Conservation (phyloP, 1,140 invertebrate genomes). For the Grapholita molesta region DNA sequence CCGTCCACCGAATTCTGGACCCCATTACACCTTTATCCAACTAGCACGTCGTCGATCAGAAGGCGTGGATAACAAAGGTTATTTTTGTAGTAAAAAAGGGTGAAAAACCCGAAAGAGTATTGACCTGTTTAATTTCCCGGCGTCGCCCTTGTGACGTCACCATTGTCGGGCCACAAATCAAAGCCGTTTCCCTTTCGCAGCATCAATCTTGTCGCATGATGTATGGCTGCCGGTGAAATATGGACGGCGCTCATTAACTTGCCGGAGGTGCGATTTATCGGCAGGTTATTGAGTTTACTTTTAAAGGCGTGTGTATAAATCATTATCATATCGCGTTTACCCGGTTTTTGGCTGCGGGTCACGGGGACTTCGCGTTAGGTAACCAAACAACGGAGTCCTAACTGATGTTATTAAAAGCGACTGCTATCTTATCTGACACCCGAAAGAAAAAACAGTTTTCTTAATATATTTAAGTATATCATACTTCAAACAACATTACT, state of each 20-base stretch:
- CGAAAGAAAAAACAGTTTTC: too few relatives aligned
- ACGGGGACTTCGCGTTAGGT: too few relatives aligned
- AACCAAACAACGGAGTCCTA: too few relatives aligned
- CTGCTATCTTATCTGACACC: too few relatives aligned
- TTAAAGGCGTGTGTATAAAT: not conserved
- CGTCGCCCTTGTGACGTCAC: slow-evolving; percentile 61
- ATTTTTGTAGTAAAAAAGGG: not conserved
- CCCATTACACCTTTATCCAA: too few relatives aligned
- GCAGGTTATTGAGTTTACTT: slow-evolving; percentile 2
- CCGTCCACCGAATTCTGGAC: too few relatives aligned
- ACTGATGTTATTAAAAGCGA: too few relatives aligned
- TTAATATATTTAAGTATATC: too few relatives aligned
- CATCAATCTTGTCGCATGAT: slow-evolving; percentile 66
- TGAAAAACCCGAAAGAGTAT: not conserved
- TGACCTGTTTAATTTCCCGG: slow-evolving; percentile 21
- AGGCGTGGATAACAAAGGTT: not conserved
- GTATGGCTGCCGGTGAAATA: slow-evolving; percentile 39
- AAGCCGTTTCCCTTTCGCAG: slow-evolving; percentile 55
- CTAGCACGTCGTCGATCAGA: too few relatives aligned
- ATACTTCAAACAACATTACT: too few relatives aligned
- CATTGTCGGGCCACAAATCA: slow-evolving; percentile 63
- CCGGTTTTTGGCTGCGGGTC: too few relatives aligned
- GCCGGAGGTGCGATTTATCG: slow-evolving; percentile 19
- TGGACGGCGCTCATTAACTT: slow-evolving; percentile 25
- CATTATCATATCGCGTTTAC: too few relatives aligned